A percentile compares a stretch with the other conserved stretches of the same genome.
Conservation (phyloP, 2,113 vertebrate genomes). For the Girardinichthys multiradiatus region DNA sequence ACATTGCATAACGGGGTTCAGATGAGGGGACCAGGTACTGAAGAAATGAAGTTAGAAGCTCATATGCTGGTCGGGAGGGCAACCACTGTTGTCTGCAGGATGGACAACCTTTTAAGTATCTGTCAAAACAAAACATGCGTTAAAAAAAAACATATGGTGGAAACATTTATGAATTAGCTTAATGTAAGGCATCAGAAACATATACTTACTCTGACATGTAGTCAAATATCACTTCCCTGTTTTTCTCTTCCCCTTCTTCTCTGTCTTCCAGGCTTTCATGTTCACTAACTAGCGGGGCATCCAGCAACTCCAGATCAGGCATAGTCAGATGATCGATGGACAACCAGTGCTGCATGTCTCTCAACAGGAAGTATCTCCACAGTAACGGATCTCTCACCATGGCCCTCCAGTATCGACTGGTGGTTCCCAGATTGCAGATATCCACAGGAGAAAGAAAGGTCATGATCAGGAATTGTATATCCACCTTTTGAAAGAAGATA, state of each 20-base stretch:
- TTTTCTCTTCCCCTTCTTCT: constrained; percentile 40
- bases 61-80: constrained; percentile 77
- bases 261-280: constrained; percentile 58
- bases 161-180: neutral
- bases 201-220: constrained; percentile 90
- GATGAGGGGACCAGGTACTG: constrained; percentile 84
- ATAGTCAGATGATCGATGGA: constrained; percentile 89
- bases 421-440: constrained; percentile 87
- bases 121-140: constrained; percentile 62
- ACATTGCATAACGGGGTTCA: constrained; percentile 94
- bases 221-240: constrained; percentile 69
- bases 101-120: constrained; percentile 90
- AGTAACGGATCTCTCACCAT: constrained; percentile 88
- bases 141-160: neutral
- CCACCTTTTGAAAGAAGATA: constrained; percentile 75
- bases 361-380: constrained; percentile 89
- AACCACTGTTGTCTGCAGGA: constrained; percentile 81
- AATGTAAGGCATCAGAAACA: neutral
- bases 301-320: constrained; percentile 83
- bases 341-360: constrained; percentile 87
- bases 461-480: constrained; percentile 89
- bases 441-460: constrained; percentile 89
- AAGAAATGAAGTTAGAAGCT: constrained; percentile 86
- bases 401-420: constrained; percentile 87
- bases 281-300: constrained; percentile 74